These are phyloP conservation scores for Gymnothorax javanicus DNA, from an alignment of 2,797 vertebrate species.

Conservation along the genomic window DNA sequence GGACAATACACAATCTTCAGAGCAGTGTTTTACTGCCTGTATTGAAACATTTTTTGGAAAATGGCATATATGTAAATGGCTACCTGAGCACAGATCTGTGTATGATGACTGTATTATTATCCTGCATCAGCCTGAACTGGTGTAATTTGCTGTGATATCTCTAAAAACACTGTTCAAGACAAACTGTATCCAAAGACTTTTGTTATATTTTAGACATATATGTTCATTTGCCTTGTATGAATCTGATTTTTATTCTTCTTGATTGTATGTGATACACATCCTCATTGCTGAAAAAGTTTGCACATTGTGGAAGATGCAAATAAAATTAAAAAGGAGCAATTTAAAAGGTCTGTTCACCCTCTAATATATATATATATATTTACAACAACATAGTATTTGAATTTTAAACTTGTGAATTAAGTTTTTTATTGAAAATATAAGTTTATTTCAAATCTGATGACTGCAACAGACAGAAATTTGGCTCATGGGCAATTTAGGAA, in stretches of 20 bases:
- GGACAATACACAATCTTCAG: slow-evolving; percentile 18
- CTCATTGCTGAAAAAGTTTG: not conserved
- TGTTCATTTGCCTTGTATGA: no score
- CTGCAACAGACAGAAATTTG: no score
- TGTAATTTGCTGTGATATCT: slow-evolving; percentile 15
- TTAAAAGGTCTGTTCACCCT: no score
- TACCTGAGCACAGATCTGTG: not conserved
- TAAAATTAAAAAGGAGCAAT: no score
- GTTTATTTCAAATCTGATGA: no score
- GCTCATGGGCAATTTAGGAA: no score
- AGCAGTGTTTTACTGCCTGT: slow-evolving; percentile 24
- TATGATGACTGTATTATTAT: not conserved
- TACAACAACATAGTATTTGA: no score
- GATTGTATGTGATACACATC: not conserved
- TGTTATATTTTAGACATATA: not conserved
- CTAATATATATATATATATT: no score
- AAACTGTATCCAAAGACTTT: not conserved
- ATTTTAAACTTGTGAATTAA: no score
- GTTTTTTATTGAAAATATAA: no score
- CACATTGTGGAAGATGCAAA: not conserved
- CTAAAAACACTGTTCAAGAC: not conserved
- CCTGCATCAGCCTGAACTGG: not conserved
- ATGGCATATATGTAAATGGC: not conserved
- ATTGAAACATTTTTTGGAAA: slow-evolving; percentile 27
- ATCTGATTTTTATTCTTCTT: no score